Evolutionary conservation across 2,797 vertebrate genomes (phyloP), one percentile per base, ranked within the genome.

Genomic region (Liparis tanakae): DNA sequence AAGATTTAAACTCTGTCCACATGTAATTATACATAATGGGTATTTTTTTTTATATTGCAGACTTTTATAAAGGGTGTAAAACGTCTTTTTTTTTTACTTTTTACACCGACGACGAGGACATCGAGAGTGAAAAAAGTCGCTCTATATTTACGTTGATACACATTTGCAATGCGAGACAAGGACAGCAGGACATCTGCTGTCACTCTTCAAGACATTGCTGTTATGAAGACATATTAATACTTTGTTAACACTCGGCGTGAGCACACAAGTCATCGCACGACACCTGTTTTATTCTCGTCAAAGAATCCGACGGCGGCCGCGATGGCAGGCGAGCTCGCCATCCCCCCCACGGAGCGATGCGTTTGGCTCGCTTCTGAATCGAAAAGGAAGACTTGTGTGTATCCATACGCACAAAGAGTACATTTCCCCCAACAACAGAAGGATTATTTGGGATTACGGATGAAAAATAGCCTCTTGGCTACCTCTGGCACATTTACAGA

Each of bases 1-100:
- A 87, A 91, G 79, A 90, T 88, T 86, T 64, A 90, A 91, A 88
- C 83, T 81, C 77, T 75, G 75, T 55, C 69, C 76, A 78, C 53
- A 83, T 81, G 63, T 82, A 88, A 91, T 89, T 86, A 80, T 74
- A 81, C 48, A 20, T 81, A 87, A 89, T 90, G 57, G 58, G 87
- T 53, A 86, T 78, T 81, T 85, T 87, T 30, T 30, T 30, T 30
- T 30, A 55, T 46, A 56, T 79, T 77, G 58, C 15, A 77, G 70
- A 64, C 60, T 54, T 30, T 30, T 30, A 30, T 2, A 30, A 30
- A 30, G 25, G 25, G 25, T 30, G n/a, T n/a, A n/a, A n/a, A n/a
- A n/a, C n/a, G n/a, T n/a, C n/a, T n/a, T n/a, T n/a, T n/a, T n/a
- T n/a, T n/a, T n/a, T n/a, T n/a, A n/a, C 1, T 69, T 33, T 10